These are phyloP conservation scores for Rhinichthys klamathensis DNA, from an alignment of 2,113 vertebrate genomes.

Conservation along the genomic window DNA sequence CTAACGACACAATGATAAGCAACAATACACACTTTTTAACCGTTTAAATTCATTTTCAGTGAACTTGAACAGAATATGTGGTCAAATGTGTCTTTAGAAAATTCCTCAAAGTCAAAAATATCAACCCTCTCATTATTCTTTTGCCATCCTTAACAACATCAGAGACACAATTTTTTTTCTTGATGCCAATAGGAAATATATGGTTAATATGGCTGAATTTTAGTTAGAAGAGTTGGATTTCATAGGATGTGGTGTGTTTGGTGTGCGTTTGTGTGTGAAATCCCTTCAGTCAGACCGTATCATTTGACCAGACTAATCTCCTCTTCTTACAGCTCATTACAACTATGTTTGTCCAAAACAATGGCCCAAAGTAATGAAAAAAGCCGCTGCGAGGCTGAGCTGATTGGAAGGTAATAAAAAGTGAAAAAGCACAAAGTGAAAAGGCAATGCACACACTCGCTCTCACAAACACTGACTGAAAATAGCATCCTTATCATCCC, in stretches of 20 bases:
- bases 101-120: background rate
- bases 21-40: background rate
- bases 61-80: background rate
- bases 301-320: constrained; percentile 66
- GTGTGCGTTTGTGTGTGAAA: constrained; percentile 52
- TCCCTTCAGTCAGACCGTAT: constrained; percentile 82
- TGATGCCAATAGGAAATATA: background rate
- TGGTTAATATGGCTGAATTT: background rate
- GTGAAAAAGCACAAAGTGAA: constrained; percentile 86
- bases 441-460: constrained; percentile 70
- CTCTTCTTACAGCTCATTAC: constrained; percentile 85
- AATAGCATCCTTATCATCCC: constrained; percentile 99
- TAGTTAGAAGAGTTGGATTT: background rate
- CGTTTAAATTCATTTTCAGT: background rate
- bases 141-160: background rate
- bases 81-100: background rate
- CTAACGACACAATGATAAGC: background rate
- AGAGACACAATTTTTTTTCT: background rate
- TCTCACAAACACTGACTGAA: constrained; percentile 74
- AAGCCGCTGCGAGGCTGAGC: constrained; percentile 85
- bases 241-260: constrained; percentile 26
- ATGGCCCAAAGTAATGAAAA: constrained; percentile 86
- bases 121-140: background rate
- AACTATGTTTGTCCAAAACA: constrained; percentile 92
- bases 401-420: constrained; percentile 99